A percentile compares a stretch with the other conserved stretches of the same genome.
Conservation (phyloP, 2,888 invertebrate species). For the Agonopterix alstromeriana region DNA sequence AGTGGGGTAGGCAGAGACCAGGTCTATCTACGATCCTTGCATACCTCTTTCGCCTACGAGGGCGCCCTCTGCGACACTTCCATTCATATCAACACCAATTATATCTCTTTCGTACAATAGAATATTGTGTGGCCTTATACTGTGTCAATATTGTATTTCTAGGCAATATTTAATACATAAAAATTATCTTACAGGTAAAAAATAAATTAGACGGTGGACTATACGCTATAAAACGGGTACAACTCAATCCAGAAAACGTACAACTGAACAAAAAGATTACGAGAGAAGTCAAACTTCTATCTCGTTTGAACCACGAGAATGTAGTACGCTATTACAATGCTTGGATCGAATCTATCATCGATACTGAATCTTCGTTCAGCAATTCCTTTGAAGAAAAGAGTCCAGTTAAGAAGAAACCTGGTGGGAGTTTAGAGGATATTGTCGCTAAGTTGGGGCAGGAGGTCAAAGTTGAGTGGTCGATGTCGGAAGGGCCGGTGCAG, state of each 20-base stretch:
- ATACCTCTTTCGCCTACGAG: too few species aligned
- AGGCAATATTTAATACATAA: too few species aligned
- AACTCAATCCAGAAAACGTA: conserved; percentile 89
- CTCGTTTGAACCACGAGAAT: conserved; percentile 97
- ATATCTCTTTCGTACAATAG: too few species aligned
- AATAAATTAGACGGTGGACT: conserved; percentile 95
- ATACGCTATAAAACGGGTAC: conserved; percentile 97
- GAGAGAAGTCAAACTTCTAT: conserved; percentile 95
- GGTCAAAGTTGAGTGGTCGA: conserved; percentile 83
- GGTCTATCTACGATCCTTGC: too few species aligned
- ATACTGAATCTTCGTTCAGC: too few species aligned
- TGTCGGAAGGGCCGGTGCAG: conserved; percentile 78
- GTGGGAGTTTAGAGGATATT: conserved; percentile 37
- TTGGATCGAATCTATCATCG: conserved; percentile 86
- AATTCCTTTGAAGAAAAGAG: background rate
- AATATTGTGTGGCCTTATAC: too few species aligned
- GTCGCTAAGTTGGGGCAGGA: conserved; percentile 80
- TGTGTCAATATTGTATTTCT: too few species aligned
- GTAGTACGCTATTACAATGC: conserved; percentile 95
- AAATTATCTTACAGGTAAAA: conserved; percentile 80
- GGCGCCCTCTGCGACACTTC: too few species aligned
- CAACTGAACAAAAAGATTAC: conserved; percentile 93
- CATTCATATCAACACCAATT: too few species aligned
- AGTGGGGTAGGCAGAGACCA: too few species aligned
- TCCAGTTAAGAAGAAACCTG: conserved; percentile 30